Evolutionary conservation across 2,797 vertebrate genomes (phyloP), one percentile per base, ranked within the genome.

Genomic region (Amniataba percoides): DNA sequence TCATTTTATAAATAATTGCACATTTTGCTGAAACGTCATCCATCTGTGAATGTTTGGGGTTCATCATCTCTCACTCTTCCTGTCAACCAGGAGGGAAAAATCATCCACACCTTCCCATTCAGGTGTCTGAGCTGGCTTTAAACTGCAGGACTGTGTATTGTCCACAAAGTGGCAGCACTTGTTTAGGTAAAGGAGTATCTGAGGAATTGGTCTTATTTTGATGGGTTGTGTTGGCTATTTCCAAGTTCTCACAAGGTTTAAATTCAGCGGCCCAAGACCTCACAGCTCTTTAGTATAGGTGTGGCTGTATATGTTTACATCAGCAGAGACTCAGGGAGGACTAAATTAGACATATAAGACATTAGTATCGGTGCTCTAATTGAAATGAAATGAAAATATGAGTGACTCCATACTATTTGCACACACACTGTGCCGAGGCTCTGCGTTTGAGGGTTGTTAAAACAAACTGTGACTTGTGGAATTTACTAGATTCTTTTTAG

Each of bases 81-180:
- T 39, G 9, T 53, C 27, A 65, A 27, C 18, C 16, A 14, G 23
- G n/a, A 9, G 1, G 15, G 5, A 21, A 19, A 39, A 23, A 42
- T 7, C 34, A 1, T 18, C 19, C 10, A 48, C 11, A 19, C 55
- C 52, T 36, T n/a, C 16, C 39, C 8, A 5, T 16, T 8, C 27
- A 8, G 18, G 14, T n/a, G 6, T 27, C 43, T 56, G 45, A 46
- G 21, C 27, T 52, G 40, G 12, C 18, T 42, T 19, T 18, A 64
- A 36, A 66, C 25, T 1, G 18, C 16, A 66, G 10, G 3, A 25
- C 42, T n/a, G 2, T 36, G 5, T 49, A 27, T 53, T 67, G 12
- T 16, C 82, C 90, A 78, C 77, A 49, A 82, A 87, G 67, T 82
- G 92, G 87, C 91, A 85, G 73, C 83, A 48, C 56, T 40, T 61